Evolutionary conservation across 2,888 invertebrate genomes (phyloP).

Genomic region (Sarcophaga caerulescens): DNA sequence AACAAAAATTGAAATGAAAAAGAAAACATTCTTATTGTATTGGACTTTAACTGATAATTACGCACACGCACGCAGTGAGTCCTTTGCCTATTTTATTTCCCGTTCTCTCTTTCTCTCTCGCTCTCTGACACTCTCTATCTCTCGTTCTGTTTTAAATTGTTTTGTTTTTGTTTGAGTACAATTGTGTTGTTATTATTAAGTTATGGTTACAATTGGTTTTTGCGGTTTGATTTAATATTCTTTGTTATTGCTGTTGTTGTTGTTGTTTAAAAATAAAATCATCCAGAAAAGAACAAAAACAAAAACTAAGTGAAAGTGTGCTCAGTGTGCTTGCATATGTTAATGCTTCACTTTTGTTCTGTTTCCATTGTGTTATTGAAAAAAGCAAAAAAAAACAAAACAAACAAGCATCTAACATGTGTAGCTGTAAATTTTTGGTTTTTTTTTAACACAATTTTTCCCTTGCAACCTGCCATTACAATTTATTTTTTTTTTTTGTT

Average conservation of each 20-base stretch:
- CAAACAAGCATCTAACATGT: not conserved
- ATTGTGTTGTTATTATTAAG: constrained; percentile 32
- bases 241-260: constrained; percentile 24
- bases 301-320: too few relatives aligned
- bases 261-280: constrained; percentile 35
- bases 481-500: too few relatives aligned
- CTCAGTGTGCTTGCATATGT: too few relatives aligned
- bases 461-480: too few relatives aligned
- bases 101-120: constrained; percentile 14
- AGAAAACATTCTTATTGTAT: constrained; percentile 76
- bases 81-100: constrained; percentile 69
- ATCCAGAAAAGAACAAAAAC: too few relatives aligned
- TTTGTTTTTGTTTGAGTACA: not conserved
- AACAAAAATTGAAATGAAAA: not conserved
- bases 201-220: constrained; percentile 12
- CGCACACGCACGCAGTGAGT: constrained; percentile 82
- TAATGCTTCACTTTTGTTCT: too few relatives aligned
- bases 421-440: not conserved
- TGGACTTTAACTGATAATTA: constrained; percentile 80
- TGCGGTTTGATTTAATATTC: constrained; percentile 13
- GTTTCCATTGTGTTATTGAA: too few relatives aligned
- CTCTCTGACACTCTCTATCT: constrained; percentile 12
- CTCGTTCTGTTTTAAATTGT: constrained; percentile 3
- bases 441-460: too few relatives aligned
- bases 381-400: not conserved